Evolutionary conservation across 2,797 vertebrate genomes (phyloP), one percentile per base, ranked within the genome.

Genomic region (Macropus fuliginosus): DNA sequence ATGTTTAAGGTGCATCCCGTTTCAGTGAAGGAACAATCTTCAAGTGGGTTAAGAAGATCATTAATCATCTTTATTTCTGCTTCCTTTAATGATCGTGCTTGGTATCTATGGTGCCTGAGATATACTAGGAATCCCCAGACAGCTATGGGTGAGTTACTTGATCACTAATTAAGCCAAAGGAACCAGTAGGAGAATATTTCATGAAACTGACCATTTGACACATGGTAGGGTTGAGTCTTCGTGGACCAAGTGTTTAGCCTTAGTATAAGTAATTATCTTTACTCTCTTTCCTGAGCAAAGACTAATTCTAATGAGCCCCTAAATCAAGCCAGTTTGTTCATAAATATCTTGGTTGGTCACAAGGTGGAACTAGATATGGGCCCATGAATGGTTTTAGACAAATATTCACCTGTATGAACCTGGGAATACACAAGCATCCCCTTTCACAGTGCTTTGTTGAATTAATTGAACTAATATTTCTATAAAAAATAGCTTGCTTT

Each of bases 51-150:
- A 12, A 55, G 16, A 55, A 16, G 74, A 89, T 27, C 31, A 16
- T 93, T 55, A 40, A 55, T 52, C 57, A 52, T 95, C 40, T 4
- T 40, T 57, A 74, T 94, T 28, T 56, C 91, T 52, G 9, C 54
- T 56, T 56, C 92, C 46, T 95, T 57, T n/a, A 2, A 54, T 95
- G 91, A 52, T 96, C 94, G 93, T 94, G 62, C 90, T 54, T 94
- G 40, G 90, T 89, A 95, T 74, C 29, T 87, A 24, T 31, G 4
- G 55, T 95, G 92, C 66, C 50, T 55, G 46, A 57, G 46, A 74
- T 31, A 28, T 92, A 5, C 6, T 93, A 9, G 66, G 18, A 46
- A 81, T 28, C 27, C 93, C 91, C 57, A 62, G 14, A 50, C 10
- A 14, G 18, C 62, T 62, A n/a, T 31, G 54, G 55, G 27, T 29